Percentiles rank a stretch among this genome's conserved stretches.
These are phyloP conservation scores for Pluvianellus socialis DNA, from an alignment of 2,113 vertebrate species.

Conservation along the genomic window DNA sequence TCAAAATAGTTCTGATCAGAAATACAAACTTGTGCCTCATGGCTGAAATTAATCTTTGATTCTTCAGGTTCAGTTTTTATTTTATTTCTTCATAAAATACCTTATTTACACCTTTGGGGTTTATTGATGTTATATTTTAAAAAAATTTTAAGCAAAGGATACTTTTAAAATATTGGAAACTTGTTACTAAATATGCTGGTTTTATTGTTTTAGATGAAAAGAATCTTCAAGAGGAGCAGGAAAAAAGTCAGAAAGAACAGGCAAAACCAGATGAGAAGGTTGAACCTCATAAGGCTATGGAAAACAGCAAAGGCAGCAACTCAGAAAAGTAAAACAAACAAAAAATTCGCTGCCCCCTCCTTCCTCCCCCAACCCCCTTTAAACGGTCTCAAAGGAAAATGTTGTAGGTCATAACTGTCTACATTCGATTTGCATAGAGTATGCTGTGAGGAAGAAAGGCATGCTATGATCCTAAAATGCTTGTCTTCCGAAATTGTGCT, in stretches of 20 bases:
- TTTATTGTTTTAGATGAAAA: conserved; percentile 4
- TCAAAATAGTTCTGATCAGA: background rate
- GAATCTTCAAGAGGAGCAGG: background rate
- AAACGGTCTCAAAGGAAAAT: background rate
- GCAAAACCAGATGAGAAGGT: background rate
- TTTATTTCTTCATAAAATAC: background rate
- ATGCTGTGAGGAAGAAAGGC: background rate
- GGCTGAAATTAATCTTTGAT: background rate
- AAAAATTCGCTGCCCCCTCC: background rate
- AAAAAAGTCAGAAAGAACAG: background rate
- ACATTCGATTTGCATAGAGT: background rate
- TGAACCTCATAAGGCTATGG: background rate
- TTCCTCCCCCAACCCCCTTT: background rate
- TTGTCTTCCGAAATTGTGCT: background rate
- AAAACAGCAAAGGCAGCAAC: background rate
- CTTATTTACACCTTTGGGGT: background rate
- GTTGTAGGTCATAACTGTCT: background rate
- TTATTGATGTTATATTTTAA: background rate
- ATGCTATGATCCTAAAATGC: background rate
- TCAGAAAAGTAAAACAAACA: conserved; percentile 16
- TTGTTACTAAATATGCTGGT: background rate
- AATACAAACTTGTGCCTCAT: background rate
- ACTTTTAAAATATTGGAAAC: background rate
- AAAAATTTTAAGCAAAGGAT: background rate
- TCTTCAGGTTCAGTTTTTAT: background rate